phyloP scores from a whole-genome alignment of 2,888 invertebrate species.

The Andrena praecox region DNA sequence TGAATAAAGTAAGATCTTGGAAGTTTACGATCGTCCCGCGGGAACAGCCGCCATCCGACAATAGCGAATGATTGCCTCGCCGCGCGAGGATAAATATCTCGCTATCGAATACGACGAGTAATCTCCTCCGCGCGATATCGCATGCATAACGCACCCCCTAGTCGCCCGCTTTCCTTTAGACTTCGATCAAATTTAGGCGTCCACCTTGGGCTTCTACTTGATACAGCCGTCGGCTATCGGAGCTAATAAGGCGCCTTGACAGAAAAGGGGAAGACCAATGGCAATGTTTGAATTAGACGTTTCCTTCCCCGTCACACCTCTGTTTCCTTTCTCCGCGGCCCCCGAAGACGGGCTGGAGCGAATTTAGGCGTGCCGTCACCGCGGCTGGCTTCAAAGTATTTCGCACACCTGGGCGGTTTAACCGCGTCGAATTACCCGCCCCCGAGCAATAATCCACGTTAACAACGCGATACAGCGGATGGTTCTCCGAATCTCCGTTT shows the following conservation, averaged over 20 bases:
- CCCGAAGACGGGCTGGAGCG: neutral
- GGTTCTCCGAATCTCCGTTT: too few species aligned
- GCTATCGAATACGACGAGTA: neutral
- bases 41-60: constrained; percentile 1
- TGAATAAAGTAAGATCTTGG: neutral
- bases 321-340: constrained; percentile 18
- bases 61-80: constrained; percentile 4
- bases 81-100: neutral
- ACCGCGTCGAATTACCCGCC: neutral
- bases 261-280: neutral
- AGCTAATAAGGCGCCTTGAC: too few species aligned
- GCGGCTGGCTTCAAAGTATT: neutral
- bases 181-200: neutral
- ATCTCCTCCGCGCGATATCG: neutral
- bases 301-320: constrained; percentile 41
- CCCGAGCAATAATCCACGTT: neutral
- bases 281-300: constrained; percentile 13
- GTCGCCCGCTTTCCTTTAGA: neutral
- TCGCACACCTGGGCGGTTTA: neutral
- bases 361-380: constrained; percentile 20
- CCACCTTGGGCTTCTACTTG: too few species aligned
- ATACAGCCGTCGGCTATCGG: too few species aligned
- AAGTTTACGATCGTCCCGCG: constrained; percentile 9
- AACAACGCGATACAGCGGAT: neutral
- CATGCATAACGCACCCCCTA: neutral